Evolutionary conservation across 2,888 invertebrate genomes (phyloP), one percentile per base, ranked within the genome.

Genomic region (Antheraea assamensis): DNA sequence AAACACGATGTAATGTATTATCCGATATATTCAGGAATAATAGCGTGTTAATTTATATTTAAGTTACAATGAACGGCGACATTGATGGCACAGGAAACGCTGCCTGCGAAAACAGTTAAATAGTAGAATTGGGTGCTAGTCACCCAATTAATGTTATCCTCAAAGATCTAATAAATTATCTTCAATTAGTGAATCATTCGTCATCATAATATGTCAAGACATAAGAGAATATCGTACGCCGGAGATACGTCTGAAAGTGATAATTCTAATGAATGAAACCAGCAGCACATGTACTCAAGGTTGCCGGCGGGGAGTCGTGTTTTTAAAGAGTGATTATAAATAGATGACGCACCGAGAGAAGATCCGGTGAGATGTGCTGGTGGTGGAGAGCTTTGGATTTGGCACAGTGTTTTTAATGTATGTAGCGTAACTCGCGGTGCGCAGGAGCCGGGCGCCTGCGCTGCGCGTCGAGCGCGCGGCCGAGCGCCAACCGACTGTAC

Each of bases 301-400:
- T 87, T 88, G 85, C 76, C 79, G 81, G 82, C 76, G 80, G 77
- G 78, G 79, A 75, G 74, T 77, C 78, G 78, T 79, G 81, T 83
- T 82, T 83, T 80, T 76, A 78, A 80, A 77, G 58, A 58, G 61
- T 83, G 79, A 84, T 80, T 87, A 87, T 85, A 87, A 88, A 88
- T 87, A 88, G 85, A 86, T 88, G 88, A 92, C 92, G 90, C 92
- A 91, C 88, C 90, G 85, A 87, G 80, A 80, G 83, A 79, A 81
- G 85, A 90, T 90, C 85, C 90, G 87, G 82, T 84, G 87, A 82
- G 78, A 75, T 78, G 79, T 79, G 79, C 77, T 79, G 80, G 79
- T 81, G 79, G 80, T 81, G 79, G 58, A 30, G 27, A 30, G 61
- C 61, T 64, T 64, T 64, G 61, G 30, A 15, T 72, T 73, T 74